Base-by-base conservation (phyloP, 2,113 vertebrate genomes). In the Zapus hudsonius region DNA sequence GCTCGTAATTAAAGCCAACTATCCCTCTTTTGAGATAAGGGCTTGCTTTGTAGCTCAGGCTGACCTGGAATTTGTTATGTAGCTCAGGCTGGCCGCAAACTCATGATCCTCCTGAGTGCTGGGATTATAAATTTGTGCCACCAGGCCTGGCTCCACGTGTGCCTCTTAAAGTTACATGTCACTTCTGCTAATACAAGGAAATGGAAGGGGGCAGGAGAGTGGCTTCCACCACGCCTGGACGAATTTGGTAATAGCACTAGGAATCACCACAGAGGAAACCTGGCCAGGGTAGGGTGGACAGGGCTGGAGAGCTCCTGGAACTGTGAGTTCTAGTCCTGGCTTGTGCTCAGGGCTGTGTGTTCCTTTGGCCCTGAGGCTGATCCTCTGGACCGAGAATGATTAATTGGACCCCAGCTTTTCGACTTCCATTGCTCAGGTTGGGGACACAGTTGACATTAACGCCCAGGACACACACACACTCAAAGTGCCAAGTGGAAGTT, bases 401-500 rank as follows among this genome's bases (percentile, higher is more conserved):
- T n/a, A n/a, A n/a, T 1, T 40, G 33, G 67, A 33, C 64, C n/a
- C 3, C 16, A 47, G 27, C 69, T 70, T 84, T 52, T 22, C 25
- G 15, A 16, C 15, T 40, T 16, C 27, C 27, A 0, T 89, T 36
- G 83, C 57, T 91, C 64, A 2, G 38, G n/a, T 19, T 44, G 80
- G 42, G 19, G 47, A n/a, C 27, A 9, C 4, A 3, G 22, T 55
- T 79, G 31, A n/a, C 38, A 36, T 70, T 25, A 31, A 17, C 13
- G 17, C 40, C 84, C 38, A 69, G 47, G 42, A 33, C 42, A 64
- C 76, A 63, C 2, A 29, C 72, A 47, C 82, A 69, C 67, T 84
- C 67, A 3, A 38, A 79, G 94, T n/a, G 74, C 57, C 76, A 91
- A 78, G 17, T 23, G 69, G 44, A 57, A 79, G 63, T 87, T 69